Conservation (phyloP, 1,140 invertebrate genomes). For the Drosophila azteca region DNA sequence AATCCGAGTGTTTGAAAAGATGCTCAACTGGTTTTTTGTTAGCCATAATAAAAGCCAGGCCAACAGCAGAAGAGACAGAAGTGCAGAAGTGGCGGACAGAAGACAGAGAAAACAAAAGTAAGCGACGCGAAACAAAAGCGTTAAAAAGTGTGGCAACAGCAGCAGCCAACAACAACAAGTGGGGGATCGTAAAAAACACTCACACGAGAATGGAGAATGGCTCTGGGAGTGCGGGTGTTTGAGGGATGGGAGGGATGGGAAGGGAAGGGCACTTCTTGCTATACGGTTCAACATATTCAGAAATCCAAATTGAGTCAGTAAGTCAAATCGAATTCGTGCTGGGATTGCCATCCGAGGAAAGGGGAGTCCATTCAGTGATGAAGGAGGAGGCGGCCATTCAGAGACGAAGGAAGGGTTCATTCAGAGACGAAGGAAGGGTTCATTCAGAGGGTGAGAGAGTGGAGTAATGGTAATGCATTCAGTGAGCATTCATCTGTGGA, state of each 20-base stretch:
- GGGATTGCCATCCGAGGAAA: slow-evolving; percentile 1
- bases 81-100: slow-evolving; percentile 17
- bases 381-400: not conserved
- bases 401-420: not conserved
- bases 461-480: slow-evolving; percentile 9
- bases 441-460: too few relatives aligned
- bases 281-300: slow-evolving; percentile 38
- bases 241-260: not conserved
- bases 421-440: not conserved
- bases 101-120: slow-evolving; percentile 67
- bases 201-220: not conserved
- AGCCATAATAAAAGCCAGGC: slow-evolving; percentile 58
- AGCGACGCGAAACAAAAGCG: slow-evolving; percentile 66
- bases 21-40: slow-evolving; percentile 63
- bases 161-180: slow-evolving; percentile 13
- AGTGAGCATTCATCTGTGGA: not conserved
- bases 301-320: slow-evolving; percentile 76
- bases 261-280: not conserved
- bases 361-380: slow-evolving; percentile 21
- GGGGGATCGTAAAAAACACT: slow-evolving; percentile 33
- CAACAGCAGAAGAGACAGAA: slow-evolving; percentile 14
- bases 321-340: slow-evolving; percentile 63
- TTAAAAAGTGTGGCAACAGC: slow-evolving; percentile 56
- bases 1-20: slow-evolving; percentile 49
- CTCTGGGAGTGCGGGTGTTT: not conserved